These are phyloP conservation scores for Pterophyllum scalare DNA, from an alignment of 2,113 vertebrate genomes.

Conservation along the genomic window DNA sequence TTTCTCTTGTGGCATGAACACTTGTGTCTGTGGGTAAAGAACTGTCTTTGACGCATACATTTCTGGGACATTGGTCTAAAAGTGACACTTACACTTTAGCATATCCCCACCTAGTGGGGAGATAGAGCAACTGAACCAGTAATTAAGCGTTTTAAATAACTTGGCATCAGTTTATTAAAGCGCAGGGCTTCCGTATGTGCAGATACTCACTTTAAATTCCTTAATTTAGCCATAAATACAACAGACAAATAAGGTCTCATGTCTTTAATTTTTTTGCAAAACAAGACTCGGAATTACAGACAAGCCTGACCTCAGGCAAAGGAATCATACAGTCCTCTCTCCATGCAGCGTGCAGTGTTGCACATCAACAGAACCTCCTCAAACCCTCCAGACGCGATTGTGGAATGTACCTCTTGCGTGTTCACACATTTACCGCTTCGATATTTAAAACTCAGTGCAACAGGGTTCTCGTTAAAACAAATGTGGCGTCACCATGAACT, in stretches of 20 bases:
- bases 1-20: too few species aligned
- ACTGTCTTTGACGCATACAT: too few species aligned
- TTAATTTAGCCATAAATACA: background rate
- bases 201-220: background rate
- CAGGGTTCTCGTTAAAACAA: conserved; percentile 74
- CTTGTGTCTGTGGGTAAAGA: too few species aligned
- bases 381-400: conserved; percentile 40
- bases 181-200: background rate
- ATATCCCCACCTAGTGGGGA: conserved; percentile 30
- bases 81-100: background rate
- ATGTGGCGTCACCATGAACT: conserved; percentile 64
- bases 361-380: conserved; percentile 65
- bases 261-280: conserved; percentile 82
- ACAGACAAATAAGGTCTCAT: conserved; percentile 55
- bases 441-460: conserved; percentile 80
- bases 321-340: conserved; percentile 74
- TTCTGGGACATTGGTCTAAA: too few species aligned
- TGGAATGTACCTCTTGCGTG: conserved; percentile 76
- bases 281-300: conserved; percentile 80
- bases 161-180: background rate
- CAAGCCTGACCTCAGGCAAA: conserved; percentile 79
- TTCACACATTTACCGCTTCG: conserved; percentile 55
- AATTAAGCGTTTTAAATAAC: background rate
- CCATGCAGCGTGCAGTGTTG: conserved; percentile 74
- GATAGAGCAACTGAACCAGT: background rate